Evolutionary conservation across 2,113 vertebrate species (phyloP), one percentile per base, ranked within the genome.

Genomic region (Catharus bicknelli): DNA sequence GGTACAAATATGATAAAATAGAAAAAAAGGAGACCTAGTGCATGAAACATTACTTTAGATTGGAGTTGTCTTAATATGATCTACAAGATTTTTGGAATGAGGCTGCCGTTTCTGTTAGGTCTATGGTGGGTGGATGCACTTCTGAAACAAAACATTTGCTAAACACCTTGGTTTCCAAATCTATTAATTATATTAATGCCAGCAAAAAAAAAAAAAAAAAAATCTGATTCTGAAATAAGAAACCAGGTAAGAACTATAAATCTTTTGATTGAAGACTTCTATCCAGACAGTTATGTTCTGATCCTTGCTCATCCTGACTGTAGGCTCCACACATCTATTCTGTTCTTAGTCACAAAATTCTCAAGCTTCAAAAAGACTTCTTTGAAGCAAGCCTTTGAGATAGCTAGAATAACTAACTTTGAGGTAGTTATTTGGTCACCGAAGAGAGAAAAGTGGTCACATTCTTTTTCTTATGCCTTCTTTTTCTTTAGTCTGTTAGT

Each of bases 331-430:
- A 38, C 64, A 74, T 14, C 42, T 79, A 36, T 51, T 84, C 57
- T 78, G 34, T 82, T 86, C 81, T 88, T 82, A 73, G 64, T 69
- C 42, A 77, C 29, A 80, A 93, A 87, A 90, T 73, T 45, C 8
- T 63, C 61, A 86, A 84, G 20, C 17, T 77, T 88, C 27, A 93
- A 88, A 93, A 79, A 83, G 23, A 11, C 12, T 83, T 72, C 14
- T 83, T 92, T 89, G 48, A 94, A 91, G 48, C 8, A 92, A 77
- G n/a, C 34, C 47, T 93, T 88, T 95, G 58, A 92, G 40, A 66
- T 69, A 83, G 67, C 45, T 76, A 61, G 75, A 80, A 91, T 80
- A 90, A 83, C 90, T 91, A 83, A 94, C 55, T 97, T 92, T 91
- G 55, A 90, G 50, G 70, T 59, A 22, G 42, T 80, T 92, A 82